Evolutionary conservation across 2,113 vertebrate species (phyloP).

Genomic region (Ciconia stormi): DNA sequence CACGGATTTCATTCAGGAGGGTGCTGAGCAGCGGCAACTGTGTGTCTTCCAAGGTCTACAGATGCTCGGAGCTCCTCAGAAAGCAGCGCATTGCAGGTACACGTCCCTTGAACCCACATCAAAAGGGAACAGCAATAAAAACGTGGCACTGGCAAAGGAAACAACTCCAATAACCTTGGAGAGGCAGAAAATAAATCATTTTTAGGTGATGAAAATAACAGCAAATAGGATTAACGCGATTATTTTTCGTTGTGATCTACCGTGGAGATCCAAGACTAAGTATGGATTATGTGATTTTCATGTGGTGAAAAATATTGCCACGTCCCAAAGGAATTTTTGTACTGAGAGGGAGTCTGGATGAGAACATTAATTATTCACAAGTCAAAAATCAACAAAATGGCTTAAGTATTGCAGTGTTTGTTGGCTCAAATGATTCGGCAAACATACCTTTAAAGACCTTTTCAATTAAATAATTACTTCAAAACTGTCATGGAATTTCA

Average conservation of each 20-base stretch:
- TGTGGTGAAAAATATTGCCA: neutral
- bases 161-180: conserved; percentile 3
- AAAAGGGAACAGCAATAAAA: neutral
- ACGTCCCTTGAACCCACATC: neutral
- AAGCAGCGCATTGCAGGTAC: neutral
- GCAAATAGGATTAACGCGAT: neutral
- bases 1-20: neutral
- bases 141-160: neutral
- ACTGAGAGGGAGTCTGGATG: conserved; percentile 13
- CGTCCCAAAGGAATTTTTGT: conserved; percentile 40
- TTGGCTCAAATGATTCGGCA: conserved; percentile 20
- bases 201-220: conserved; percentile 4
- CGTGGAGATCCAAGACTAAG: neutral
- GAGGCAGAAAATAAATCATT: neutral
- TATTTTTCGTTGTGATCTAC: conserved; percentile 4
- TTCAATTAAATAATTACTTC: conserved; percentile 59
- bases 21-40: neutral
- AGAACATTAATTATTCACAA: conserved; percentile 55
- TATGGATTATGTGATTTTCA: conserved; percentile 15
- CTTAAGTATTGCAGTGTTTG: conserved; percentile 7
- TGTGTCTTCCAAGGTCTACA: neutral
- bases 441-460: neutral
- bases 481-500: conserved; percentile 42
- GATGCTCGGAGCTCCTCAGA: neutral
- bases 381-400: conserved; percentile 61